Evolutionary conservation across 2,113 vertebrate species (phyloP).

Genomic region (Corvus moneduloides): DNA sequence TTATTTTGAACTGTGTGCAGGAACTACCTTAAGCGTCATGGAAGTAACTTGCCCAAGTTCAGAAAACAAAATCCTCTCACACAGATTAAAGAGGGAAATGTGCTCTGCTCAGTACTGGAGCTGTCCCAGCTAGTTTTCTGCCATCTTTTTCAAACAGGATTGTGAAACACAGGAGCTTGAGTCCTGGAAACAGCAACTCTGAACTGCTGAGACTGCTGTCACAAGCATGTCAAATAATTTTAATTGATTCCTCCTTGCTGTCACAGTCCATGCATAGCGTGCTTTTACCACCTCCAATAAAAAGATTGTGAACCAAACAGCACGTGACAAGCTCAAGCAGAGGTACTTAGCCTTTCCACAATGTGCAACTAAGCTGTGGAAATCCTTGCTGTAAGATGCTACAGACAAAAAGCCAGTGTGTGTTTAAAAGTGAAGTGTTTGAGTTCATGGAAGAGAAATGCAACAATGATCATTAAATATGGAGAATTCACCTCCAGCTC

Average conservation of each 20-base stretch:
- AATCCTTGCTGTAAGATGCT: background rate
- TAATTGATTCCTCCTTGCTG: constrained; percentile 13
- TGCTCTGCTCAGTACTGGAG: background rate
- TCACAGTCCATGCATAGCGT: background rate
- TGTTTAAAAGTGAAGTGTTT: background rate
- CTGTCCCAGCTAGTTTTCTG: background rate
- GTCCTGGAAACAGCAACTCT: background rate
- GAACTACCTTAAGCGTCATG: background rate
- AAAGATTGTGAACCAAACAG: constrained; percentile 5
- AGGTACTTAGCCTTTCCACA: background rate
- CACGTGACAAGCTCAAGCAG: background rate
- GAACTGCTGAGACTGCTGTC: constrained; percentile 3
- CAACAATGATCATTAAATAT: background rate
- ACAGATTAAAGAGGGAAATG: background rate
- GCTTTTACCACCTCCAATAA: constrained; percentile 21
- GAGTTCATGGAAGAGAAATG: background rate
- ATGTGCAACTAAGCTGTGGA: background rate
- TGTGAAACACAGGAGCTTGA: background rate
- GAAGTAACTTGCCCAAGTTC: background rate
- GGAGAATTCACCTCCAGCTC: background rate
- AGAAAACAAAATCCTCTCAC: background rate
- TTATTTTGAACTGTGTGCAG: background rate
- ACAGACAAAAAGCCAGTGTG: rapidly evolving
- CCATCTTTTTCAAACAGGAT: background rate
- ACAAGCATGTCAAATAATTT: constrained; percentile 2